Evolutionary conservation across 2,113 vertebrate genomes (phyloP).

Genomic region (Macquaria ambigua): DNA sequence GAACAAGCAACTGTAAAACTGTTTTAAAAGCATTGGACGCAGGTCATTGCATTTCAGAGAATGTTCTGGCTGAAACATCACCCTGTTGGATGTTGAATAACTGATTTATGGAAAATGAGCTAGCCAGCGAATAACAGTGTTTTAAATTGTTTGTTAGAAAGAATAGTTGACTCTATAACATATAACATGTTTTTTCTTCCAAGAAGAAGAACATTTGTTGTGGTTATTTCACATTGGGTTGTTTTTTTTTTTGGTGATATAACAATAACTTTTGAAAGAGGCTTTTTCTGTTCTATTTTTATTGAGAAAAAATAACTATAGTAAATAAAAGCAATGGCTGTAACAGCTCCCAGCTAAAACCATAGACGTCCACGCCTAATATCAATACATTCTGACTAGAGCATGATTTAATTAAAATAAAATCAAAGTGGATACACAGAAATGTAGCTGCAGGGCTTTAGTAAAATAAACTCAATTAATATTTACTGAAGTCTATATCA

Average conservation of each 20-base stretch:
- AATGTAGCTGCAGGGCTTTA: not conserved
- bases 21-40: not conserved
- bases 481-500: not conserved
- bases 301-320: not conserved
- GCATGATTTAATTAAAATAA: not conserved
- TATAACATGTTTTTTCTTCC: not conserved
- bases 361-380: not conserved
- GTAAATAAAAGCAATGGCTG: not conserved
- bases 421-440: not conserved
- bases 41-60: not conserved
- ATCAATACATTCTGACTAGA: not conserved
- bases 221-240: not conserved
- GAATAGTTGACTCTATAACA: not conserved
- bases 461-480: not conserved
- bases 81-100: not conserved
- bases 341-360: not conserved
- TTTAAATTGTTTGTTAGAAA: not conserved
- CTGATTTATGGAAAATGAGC: not conserved
- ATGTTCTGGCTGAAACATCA: not conserved
- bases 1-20: not conserved
- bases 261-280: not conserved
- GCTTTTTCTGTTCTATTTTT: not conserved
- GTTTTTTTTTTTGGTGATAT: not conserved
- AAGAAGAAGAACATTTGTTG: not conserved
- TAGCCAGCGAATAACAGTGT: not conserved